Base-by-base conservation (phyloP, 2,888 invertebrate genomes). In the Octodonta nipae region DNA sequence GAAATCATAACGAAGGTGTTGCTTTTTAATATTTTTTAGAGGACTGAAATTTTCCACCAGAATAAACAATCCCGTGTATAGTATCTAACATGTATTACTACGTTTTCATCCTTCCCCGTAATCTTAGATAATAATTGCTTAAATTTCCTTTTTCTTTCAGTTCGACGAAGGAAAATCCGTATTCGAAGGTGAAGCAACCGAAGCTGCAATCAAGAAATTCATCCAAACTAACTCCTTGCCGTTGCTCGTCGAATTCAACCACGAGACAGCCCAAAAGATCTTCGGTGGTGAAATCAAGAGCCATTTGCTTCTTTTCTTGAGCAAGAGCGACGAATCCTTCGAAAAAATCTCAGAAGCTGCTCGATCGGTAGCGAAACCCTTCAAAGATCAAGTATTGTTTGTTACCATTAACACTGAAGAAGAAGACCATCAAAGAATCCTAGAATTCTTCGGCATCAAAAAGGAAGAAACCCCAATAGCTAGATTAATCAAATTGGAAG, bases 221-320 rank as follows among this genome's bases (percentile, higher is more conserved):
- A 75, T 93, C 45, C 68, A 74, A 40, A 69, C 77, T 25, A 80
- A 92, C 58, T 77, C 87, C 33, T 70, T 96, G 58, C 95, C 95
- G 12, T 65, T 87, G 42, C 77, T 95, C 44, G 84, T 92, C 33
- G 95, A 96, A 63, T 96, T 96, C 70, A 92, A 88, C 49, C 92
- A 93, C 52, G 89, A 95, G 63, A 92, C 91, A 15, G 96, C 98
- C 7, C 85, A 88, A 58, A 93, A 93, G 65, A 92, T 99, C 66
- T 99, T 99, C 60, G 91, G 93, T 33, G 96, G 96, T 47, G 87
- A 91, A 38, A 86, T 98, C 66, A 95, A 96, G 68, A 87, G 83
- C 54, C 98, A 99, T 65, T 73, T 95, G 46, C 73, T 99, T 41
- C 66, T 98, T 55, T 98, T 99, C 76, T 70, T 95, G 51, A 88